Base-by-base conservation (phyloP, 1,140 invertebrate species). In the Lasioglossum baleicum region DNA sequence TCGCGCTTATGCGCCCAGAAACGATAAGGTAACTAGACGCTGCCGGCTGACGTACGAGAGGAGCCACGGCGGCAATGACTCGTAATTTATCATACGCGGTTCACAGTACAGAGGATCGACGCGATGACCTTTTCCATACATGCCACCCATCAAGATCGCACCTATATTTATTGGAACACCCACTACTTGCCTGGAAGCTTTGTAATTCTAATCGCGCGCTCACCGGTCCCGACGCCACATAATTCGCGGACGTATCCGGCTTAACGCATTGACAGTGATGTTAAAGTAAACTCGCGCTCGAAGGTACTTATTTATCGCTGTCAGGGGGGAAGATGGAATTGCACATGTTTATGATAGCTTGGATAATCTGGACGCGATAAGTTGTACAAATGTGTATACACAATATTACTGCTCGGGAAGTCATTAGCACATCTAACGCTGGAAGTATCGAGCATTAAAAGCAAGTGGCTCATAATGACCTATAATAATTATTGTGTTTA, bases 21-120 rank as follows among this genome's bases (percentile, higher is more conserved):
- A 42, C 22, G 79, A 81, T 83, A 81, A 82, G 79, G 66, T 82
- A 83, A 83, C 73, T 83, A 80, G 71, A 48, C 67, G 67, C 75
- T 72, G n/a, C 80, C 67, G 67, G 74, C 75, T 81, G 72, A 81
- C 53, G 56, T 72, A 71, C 67, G 78, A 76, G 51, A 42, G 77
- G 17, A 40, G n/a, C 42, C 20, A 60, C 53, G 26, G 56, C 20
- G 13, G 5, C 31, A 20, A 53, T 48, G 26, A 44, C 73, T 53
- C 13, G 48, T 75, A 42, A 68, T 68, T 80, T 42, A 69, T 69
- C 51, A 40, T 17, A 68, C 15, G 7, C 68, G 26, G 35, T 26
- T 65, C n/a, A 7, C 7, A 13, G 58, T 22, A 58, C 11, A 61
- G 15, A 58, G 66, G 20, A 65, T 44, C 65, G n/a, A 15, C 58